A percentile compares a stretch with the other conserved stretches of the same genome.
phyloP scores from a whole-genome alignment of 64 coral and sea anemone genomes.

The Pachyseris speciosa region DNA sequence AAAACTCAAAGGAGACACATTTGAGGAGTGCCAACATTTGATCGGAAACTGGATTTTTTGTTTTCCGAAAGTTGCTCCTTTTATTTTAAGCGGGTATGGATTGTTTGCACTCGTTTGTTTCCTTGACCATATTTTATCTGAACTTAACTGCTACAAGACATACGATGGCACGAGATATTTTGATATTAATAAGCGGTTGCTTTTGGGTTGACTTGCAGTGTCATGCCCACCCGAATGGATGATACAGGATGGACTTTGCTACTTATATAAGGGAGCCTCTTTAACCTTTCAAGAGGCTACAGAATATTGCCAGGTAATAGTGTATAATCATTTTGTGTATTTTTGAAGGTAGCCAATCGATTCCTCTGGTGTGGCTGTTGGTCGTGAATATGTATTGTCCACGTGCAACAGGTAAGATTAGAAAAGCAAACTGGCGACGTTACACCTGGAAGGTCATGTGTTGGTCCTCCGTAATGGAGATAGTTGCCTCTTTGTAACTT shows the following conservation, averaged over 20 bases:
- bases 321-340: not conserved
- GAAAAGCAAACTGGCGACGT: no score
- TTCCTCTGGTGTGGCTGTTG: not conserved
- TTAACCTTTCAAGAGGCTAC: slow-evolving; percentile 35
- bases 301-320: slow-evolving; percentile 21
- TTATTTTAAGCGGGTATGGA: no score
- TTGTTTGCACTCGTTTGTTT: not conserved
- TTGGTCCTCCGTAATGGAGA: no score
- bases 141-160: not conserved
- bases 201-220: not conserved
- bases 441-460: no score
- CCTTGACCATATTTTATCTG: not conserved
- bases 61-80: no score
- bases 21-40: no score
- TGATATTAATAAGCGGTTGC: not conserved
- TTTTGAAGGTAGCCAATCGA: not conserved
- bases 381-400: not conserved
- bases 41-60: no score
- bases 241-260: slow-evolving; percentile 38
- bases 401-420: no score
- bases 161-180: not conserved
- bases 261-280: slow-evolving; percentile 42
- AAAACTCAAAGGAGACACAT: no score
- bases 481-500: no score
- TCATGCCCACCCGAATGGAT: slow-evolving; percentile 71